Evolutionary conservation across 2,113 vertebrate species (phyloP), one percentile per base, ranked within the genome.

Genomic region (Cryptomyrus ogoouensis): DNA sequence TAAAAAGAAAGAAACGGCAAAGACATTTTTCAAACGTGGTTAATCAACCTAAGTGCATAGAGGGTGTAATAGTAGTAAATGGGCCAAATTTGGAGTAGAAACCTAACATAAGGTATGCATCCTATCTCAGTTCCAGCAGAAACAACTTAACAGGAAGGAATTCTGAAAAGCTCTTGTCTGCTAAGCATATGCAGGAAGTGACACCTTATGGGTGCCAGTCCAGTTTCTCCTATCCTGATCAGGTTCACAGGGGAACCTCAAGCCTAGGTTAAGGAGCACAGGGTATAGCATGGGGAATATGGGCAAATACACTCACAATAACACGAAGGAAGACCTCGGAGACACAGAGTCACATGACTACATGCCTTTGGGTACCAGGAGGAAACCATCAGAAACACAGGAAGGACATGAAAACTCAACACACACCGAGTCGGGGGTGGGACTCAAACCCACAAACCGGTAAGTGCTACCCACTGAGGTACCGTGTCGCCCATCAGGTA

Each of bases 1-100:
- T 15, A 52, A 53, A 87, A 35, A 52, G 9, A 50, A 52, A 87
- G 84, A 13, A 87, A 87, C 2, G 10, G 15, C 0, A 1, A 12
- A 17, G 49, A n/a, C 24, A n/a, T 15, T 15, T 24, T 53, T 31
- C 49, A 35, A 31, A 87, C 49, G 21, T 19, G 46, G 85, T 27
- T 58, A 58, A 88, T 88, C 87, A 58, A 17, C 17, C 0, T 52
- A 89, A 89, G 88, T 89, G 70, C 88, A 89, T 8, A 24, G 8
- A 50, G 47, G 12, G 62, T 13, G 0, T 89, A 92, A 88, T 93
- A 89, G 86, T 88, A 44, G 86, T 91, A 89, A 24, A 47, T 53
- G 27, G 35, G 62, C 12, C 90, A 91, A 92, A 90, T 91, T 89
- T 90, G 88, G 83, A 92, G 90, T n/a, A 87, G 90, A 91, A 39